Evolutionary conservation across 2,113 vertebrate species (phyloP).

Genomic region (Megaceryle torquata): DNA sequence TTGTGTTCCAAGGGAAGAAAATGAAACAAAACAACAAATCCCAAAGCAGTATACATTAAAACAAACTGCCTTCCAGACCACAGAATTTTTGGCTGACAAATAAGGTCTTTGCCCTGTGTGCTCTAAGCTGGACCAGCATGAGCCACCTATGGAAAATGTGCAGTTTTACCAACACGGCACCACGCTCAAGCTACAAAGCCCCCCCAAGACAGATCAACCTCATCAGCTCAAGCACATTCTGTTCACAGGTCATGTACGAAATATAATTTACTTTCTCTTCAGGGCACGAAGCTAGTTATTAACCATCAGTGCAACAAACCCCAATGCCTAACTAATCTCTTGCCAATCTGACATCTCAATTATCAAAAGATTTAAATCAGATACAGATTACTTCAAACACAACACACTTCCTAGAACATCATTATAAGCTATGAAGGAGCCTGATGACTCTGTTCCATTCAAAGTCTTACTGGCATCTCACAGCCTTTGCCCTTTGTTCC

Average conservation of each 20-base stretch:
- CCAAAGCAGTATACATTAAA: neutral
- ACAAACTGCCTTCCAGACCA: neutral
- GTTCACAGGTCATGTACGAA: slow-evolving; percentile 29
- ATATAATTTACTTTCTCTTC: neutral
- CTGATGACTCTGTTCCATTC: neutral
- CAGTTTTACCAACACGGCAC: neutral
- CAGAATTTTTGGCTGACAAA: rapidly evolving
- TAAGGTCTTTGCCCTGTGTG: neutral
- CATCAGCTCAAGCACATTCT: neutral
- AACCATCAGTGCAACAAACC: neutral
- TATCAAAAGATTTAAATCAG: slow-evolving; percentile 78
- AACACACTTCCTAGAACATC: slow-evolving; percentile 33
- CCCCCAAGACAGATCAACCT: slow-evolving; percentile 2
- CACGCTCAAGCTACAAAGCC: neutral
- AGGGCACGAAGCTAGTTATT: slow-evolving; percentile 23
- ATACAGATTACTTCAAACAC: slow-evolving; percentile 78
- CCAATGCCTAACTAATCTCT: slow-evolving; percentile 79
- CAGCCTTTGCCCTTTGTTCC: slow-evolving; percentile 14
- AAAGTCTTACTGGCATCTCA: neutral
- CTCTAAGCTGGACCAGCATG: neutral
- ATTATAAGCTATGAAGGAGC: neutral
- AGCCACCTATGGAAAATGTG: rapidly evolving
- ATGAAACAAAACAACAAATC: neutral
- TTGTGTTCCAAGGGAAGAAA: neutral
- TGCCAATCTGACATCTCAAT: slow-evolving; percentile 83